Evolutionary conservation across 1,140 invertebrate genomes (phyloP).

Genomic region (Euwallacea similis): DNA sequence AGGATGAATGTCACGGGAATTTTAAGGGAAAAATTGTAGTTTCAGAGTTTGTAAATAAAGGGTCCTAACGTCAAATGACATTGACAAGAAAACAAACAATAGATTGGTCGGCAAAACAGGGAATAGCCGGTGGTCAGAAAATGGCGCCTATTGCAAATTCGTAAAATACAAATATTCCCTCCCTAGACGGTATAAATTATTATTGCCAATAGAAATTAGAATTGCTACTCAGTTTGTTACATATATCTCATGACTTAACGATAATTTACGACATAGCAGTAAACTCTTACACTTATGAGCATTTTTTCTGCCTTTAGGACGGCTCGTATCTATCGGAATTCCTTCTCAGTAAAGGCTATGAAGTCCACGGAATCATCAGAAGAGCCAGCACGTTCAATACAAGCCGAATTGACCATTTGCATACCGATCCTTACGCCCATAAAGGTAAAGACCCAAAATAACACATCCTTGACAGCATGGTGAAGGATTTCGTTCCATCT

Average conservation of each 20-base stretch:
- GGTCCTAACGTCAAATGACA: too few species aligned
- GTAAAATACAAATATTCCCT: too few species aligned
- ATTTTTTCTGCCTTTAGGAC: constrained; percentile 69
- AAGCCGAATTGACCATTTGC: constrained; percentile 92
- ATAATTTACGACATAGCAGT: neutral
- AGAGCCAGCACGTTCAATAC: constrained; percentile 97
- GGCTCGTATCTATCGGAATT: constrained; percentile 98
- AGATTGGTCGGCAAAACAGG: too few species aligned
- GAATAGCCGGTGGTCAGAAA: too few species aligned
- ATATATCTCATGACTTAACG: neutral
- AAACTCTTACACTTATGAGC: neutral
- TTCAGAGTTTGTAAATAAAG: too few species aligned
- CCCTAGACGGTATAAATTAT: too few species aligned
- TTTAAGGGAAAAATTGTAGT: too few species aligned
- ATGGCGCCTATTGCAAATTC: too few species aligned
- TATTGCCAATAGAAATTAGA: too few species aligned
- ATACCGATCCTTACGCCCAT: constrained; percentile 85
- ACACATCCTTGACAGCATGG: neutral
- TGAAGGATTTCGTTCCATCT: neutral
- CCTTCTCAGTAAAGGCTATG: constrained; percentile 90
- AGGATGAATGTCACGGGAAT: too few species aligned
- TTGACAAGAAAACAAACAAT: too few species aligned
- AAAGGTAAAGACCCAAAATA: constrained; percentile 54
- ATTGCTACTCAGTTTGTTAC: neutral
- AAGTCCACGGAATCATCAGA: constrained; percentile 95